Percentiles rank a stretch among this genome's conserved stretches.
phyloP scores from a whole-genome alignment of 2,888 invertebrate genomes.

The Masnerella sp. region DNA sequence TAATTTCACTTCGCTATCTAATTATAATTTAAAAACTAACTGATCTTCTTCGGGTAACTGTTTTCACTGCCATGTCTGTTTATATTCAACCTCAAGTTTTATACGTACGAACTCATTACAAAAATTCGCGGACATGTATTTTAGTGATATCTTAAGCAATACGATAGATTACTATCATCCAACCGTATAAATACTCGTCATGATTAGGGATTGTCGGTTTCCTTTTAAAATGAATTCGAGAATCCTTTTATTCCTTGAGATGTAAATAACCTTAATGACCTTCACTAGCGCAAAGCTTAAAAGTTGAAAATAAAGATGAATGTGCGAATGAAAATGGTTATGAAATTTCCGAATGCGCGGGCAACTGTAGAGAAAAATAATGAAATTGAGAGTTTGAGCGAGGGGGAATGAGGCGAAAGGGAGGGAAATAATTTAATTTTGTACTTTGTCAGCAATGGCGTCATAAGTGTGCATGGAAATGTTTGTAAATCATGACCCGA shows the following conservation, averaged over 20 bases:
- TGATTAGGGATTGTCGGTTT: slow-evolving; percentile 42
- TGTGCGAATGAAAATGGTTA: background rate
- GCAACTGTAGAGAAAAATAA: slow-evolving; percentile 16
- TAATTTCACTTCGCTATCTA: too few species aligned
- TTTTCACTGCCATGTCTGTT: slow-evolving; percentile 40
- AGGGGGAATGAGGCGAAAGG: too few species aligned
- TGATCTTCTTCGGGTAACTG: slow-evolving; percentile 39
- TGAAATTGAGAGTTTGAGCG: slow-evolving; percentile 14
- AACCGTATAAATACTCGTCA: slow-evolving; percentile 46
- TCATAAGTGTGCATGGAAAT: slow-evolving; percentile 31
- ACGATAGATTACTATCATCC: slow-evolving; percentile 53
- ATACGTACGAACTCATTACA: slow-evolving; percentile 38
- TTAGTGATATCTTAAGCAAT: slow-evolving; percentile 61
- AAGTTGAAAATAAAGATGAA: background rate
- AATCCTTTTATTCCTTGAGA: slow-evolving; percentile 56
- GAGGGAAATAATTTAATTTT: slow-evolving; percentile 71
- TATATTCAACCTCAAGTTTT: slow-evolving; percentile 42
- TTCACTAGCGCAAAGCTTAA: slow-evolving; percentile 55
- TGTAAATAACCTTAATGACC: slow-evolving; percentile 65
- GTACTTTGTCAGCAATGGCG: slow-evolving; percentile 68
- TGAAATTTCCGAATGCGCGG: background rate
- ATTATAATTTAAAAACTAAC: too few species aligned
- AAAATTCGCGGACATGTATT: slow-evolving; percentile 52
- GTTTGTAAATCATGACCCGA: slow-evolving; percentile 64
- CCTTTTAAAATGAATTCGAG: slow-evolving; percentile 26